Percentiles rank a stretch among this genome's conserved stretches.
phyloP scores from a whole-genome alignment of 2,888 invertebrate genomes.

The Rhaphigaster nebulosa region DNA sequence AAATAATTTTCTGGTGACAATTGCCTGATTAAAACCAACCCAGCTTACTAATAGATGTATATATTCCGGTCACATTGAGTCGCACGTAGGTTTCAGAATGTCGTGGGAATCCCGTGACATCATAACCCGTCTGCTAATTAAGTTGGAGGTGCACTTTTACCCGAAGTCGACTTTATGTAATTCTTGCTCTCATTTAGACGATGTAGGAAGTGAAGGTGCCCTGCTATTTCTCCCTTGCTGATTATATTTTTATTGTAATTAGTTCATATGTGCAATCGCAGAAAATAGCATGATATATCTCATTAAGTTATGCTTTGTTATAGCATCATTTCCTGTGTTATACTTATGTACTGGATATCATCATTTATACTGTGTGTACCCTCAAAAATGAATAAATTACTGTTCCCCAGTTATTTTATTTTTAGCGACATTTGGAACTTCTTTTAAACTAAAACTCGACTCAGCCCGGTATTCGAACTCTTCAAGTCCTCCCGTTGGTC shows the following conservation, averaged over 20 bases:
- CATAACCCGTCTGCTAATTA: not conserved
- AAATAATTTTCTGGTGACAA: not conserved
- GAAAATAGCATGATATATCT: not conserved
- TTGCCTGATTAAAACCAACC: not conserved
- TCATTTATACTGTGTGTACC: too few relatives aligned
- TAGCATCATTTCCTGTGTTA: not conserved
- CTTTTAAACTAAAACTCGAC: too few relatives aligned
- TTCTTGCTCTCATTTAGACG: not conserved
- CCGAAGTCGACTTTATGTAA: not conserved
- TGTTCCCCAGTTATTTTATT: too few relatives aligned
- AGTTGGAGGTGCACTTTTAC: not conserved
- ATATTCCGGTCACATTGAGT: not conserved
- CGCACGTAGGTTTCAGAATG: constrained; percentile 1
- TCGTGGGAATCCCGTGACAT: constrained; percentile 28
- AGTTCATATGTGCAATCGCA: not conserved
- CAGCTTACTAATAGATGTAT: not conserved
- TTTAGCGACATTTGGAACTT: too few relatives aligned
- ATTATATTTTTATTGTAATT: not conserved
- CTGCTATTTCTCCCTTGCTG: not conserved
- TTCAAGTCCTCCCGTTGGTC: not conserved
- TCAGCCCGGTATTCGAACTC: not conserved
- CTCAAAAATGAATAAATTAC: too few relatives aligned
- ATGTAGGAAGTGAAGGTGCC: not conserved
- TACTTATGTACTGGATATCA: too few relatives aligned
- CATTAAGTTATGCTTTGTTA: not conserved